Conservation (phyloP, 2,888 invertebrate genomes). For the Bellardia bayeri region DNA sequence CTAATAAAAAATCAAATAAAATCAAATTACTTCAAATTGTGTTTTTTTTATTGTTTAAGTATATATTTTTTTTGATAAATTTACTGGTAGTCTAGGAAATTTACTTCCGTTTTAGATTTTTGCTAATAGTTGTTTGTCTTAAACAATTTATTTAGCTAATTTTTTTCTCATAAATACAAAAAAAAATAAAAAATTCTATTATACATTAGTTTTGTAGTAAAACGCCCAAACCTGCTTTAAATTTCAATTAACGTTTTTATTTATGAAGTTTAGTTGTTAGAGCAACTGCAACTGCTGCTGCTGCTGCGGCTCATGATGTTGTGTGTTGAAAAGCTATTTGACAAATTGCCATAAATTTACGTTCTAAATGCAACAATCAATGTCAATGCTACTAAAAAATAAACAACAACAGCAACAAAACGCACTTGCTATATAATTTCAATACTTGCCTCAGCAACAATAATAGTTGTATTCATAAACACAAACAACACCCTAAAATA, state of each 20-base stretch:
- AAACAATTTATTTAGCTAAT: background rate
- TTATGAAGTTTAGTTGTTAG: constrained; percentile 25
- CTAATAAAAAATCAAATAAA: constrained; percentile 52
- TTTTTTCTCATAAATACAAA: constrained; percentile 17
- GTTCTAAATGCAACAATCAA: constrained; percentile 72
- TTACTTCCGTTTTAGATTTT: constrained; percentile 67
- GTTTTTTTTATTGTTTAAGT: constrained; percentile 1
- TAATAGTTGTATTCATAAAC: background rate
- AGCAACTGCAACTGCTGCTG: background rate
- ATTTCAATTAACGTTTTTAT: constrained; percentile 62
- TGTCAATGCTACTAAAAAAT: constrained; percentile 63
- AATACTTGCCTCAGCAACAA: constrained; percentile 17
- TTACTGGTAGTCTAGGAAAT: constrained; percentile 49
- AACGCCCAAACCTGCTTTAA: constrained; percentile 63
- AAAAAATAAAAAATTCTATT: constrained; percentile 23
- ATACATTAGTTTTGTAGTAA: constrained; percentile 49
- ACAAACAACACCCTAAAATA: constrained; percentile 52
- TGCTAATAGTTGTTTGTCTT: constrained; percentile 21
- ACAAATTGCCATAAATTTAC: constrained; percentile 73
- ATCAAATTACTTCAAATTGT: constrained; percentile 57
- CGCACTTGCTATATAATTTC: constrained; percentile 50
- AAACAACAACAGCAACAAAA: background rate
- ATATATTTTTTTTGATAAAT: background rate
- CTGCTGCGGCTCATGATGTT: background rate
- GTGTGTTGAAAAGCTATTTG: constrained; percentile 61